Conservation (phyloP, 1,140 invertebrate species). For the Achroia grisella region DNA sequence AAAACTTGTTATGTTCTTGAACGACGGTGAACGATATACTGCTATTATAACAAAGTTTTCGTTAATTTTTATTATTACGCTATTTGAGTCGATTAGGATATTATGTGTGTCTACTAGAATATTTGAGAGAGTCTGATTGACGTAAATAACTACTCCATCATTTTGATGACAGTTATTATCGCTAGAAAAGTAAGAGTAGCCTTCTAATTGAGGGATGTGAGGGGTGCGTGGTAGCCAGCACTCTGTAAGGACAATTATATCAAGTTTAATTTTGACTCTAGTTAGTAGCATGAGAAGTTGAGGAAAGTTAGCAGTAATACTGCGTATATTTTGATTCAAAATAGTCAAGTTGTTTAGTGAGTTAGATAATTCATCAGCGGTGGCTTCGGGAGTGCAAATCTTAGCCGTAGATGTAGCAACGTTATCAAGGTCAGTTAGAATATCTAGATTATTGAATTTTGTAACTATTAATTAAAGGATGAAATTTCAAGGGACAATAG, state of each 20-base stretch:
- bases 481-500: neutral
- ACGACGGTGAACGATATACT: conserved; percentile 2
- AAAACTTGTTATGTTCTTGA: neutral
- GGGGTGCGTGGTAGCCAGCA: neutral
- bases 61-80: neutral
- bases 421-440: neutral
- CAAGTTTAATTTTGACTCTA: neutral
- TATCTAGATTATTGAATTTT: neutral
- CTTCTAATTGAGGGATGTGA: neutral
- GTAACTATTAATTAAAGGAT: neutral
- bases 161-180: conserved; percentile 3
- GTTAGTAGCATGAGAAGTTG: neutral
- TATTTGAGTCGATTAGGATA: neutral
- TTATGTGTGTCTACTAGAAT: neutral
- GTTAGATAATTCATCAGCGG: neutral
- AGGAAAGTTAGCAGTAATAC: neutral
- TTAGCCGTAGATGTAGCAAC: neutral
- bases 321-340: neutral
- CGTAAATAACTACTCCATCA: conserved; percentile 3
- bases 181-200: neutral
- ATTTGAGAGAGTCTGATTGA: neutral
- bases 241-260: too few species aligned
- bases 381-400: neutral
- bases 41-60: neutral
- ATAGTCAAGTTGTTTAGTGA: neutral